A percentile compares a stretch with the other conserved stretches of the same genome.
Conservation (phyloP, 30 jellyfish, hydroid and myxozoan genomes). For the Haliclystus octoradiatus region DNA sequence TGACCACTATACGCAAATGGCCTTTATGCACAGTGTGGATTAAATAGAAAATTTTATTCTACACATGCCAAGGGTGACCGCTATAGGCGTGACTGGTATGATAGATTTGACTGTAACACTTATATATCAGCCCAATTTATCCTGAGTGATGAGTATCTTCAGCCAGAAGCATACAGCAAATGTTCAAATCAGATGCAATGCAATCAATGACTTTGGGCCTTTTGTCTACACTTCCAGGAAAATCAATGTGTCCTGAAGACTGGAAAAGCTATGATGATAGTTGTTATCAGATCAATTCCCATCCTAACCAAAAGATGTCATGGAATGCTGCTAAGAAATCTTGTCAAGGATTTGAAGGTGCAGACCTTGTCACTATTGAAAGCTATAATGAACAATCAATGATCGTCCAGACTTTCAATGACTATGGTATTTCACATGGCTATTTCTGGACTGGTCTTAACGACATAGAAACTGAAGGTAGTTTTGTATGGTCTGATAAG, state of each 20-base stretch:
- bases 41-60: too few species aligned
- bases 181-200: too few species aligned
- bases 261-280: conserved; percentile 53
- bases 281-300: conserved; percentile 85
- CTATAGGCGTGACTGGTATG: too few species aligned
- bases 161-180: too few species aligned
- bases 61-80: too few species aligned
- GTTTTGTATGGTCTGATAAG: conserved; percentile 61
- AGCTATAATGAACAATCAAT: conserved; percentile 6
- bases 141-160: too few species aligned
- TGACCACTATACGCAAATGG: too few species aligned
- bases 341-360: conserved; percentile 64
- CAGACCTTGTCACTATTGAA: conserved; percentile 65
- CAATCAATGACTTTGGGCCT: too few species aligned
- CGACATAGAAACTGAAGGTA: conserved; percentile 27
- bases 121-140: too few species aligned
- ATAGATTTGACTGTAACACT: too few species aligned
- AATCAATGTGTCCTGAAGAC: conserved; percentile 77
- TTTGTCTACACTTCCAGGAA: too few species aligned
- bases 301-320: conserved; percentile 71
- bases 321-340: conserved; percentile 66
- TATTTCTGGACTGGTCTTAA: conserved; percentile 82
- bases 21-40: too few species aligned
- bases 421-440: conserved; percentile 9
- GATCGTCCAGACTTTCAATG: conserved; percentile 18